These are phyloP conservation scores for Myoxocephalus aenaeus DNA, from an alignment of 2,797 vertebrate genomes.

Conservation along the genomic window DNA sequence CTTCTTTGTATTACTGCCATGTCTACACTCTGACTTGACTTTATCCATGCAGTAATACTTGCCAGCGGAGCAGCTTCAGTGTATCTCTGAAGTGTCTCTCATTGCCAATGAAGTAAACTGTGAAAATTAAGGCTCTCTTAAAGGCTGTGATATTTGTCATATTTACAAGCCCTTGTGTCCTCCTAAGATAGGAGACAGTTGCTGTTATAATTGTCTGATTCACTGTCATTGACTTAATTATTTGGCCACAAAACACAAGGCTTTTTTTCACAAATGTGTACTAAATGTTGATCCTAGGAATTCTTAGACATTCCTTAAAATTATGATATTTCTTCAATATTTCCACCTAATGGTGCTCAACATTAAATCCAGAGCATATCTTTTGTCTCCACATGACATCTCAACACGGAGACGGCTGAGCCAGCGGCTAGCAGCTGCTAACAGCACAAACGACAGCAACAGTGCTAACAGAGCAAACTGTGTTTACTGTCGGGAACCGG, in stretches of 20 bases:
- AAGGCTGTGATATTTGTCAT: not conserved
- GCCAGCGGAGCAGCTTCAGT: conserved; percentile 1
- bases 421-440: no score
- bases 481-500: no score
- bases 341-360: not conserved
- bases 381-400: not conserved
- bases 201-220: not conserved
- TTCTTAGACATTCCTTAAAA: not conserved
- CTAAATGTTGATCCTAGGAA: not conserved
- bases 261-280: not conserved
- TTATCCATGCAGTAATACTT: conserved; percentile 19
- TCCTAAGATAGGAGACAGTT: not conserved
- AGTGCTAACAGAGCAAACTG: no score
- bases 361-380: not conserved
- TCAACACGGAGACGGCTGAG: not conserved
- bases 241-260: not conserved
- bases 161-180: not conserved
- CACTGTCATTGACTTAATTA: conserved; percentile 1
- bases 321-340: not conserved
- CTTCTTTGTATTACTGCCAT: conserved; percentile 20
- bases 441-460: no score
- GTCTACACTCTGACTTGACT: conserved; percentile 15
- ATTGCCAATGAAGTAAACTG: not conserved
- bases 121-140: not conserved
- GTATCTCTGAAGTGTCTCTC: conserved; percentile 3